Base-by-base conservation (phyloP, 2,113 vertebrate species). In the Gallinago media region DNA sequence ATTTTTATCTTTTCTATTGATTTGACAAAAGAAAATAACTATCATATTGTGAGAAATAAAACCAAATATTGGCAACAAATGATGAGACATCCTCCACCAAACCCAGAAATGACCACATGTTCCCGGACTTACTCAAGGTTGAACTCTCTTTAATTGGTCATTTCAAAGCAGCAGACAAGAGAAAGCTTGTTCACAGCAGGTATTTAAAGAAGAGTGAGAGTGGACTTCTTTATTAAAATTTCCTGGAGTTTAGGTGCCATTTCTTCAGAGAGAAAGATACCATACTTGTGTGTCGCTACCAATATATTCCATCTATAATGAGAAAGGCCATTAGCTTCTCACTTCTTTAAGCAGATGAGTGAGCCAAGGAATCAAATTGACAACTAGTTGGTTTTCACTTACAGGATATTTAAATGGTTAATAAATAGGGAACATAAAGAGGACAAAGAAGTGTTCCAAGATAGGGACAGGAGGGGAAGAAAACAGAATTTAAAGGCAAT, bases 161-260 rank as follows among this genome's bases (percentile, higher is more conserved):
- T 96, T 91, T 96, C 95, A 97, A 93, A 97, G 52, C 94, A 97
- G 84, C 90, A 90, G 95, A 93, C 93, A 97, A 87, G 68, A 88
- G 78, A 97, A 96, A 87, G 63, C 58, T 96, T 23, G 23, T 92
- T 96, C 90, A 88, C 83, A 93, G 85, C 34, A 96, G 81, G 75
- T 95, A 96, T 89, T 98, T 97, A 98, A 82, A 92, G 84, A 97
- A 97, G 88, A 97, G 27, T 86, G 85, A 96, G 89, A 95, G 73
- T 76, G 80, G 88, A 88, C 72, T 89, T 83, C 58, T 95, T 27
- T 91, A 88, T 96, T 97, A 95, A 96, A 96, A 92, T 76, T 88
- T 98, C 94, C 95, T 79, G 87, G 83, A 93, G 89, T 82, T 97
- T 96, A 96, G 97, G 80, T 92, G 93, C 52, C 87, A 78, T 97